Percentiles rank a stretch among this genome's conserved stretches.
phyloP scores from a whole-genome alignment of 2,888 invertebrate genomes.

The Sarcophaga carnaria region DNA sequence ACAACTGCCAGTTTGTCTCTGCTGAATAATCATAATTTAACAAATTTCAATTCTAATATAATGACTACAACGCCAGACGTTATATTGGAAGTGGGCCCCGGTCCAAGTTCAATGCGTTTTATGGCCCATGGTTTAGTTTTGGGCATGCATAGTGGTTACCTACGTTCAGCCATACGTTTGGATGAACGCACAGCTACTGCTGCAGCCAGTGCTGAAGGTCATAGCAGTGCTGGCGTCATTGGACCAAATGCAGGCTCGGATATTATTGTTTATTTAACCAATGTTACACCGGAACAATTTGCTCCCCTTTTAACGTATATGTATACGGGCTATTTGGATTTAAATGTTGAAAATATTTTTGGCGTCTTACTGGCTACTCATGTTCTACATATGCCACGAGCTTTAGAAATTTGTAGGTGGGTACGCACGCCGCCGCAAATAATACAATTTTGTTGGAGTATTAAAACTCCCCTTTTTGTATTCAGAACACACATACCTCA shows the following conservation, averaged over 20 bases:
- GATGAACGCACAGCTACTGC: conserved; percentile 74
- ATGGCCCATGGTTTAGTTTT: conserved; percentile 86
- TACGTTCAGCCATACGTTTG: conserved; percentile 85
- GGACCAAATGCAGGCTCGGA: conserved; percentile 65
- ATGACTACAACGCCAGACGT: conserved; percentile 84
- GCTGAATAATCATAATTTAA: conserved; percentile 34
- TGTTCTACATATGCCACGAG: conserved; percentile 88
- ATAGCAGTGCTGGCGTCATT: neutral
- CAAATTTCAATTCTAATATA: conserved; percentile 61
- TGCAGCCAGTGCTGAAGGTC: neutral
- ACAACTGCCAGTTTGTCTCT: conserved; percentile 43
- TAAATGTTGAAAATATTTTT: conserved; percentile 88
- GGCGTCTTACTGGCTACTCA: conserved; percentile 88
- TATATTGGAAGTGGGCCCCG: conserved; percentile 85
- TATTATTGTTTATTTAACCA: conserved; percentile 82
- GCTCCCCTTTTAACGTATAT: conserved; percentile 88
- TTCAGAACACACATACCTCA: too few relatives aligned
- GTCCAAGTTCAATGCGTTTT: conserved; percentile 85
- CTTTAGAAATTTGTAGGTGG: conserved; percentile 86
- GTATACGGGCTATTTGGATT: conserved; percentile 88
- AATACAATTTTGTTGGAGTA: neutral
- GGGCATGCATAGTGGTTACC: conserved; percentile 87
- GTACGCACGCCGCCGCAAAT: conserved; percentile 14
- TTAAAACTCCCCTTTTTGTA: too few relatives aligned
- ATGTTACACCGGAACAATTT: conserved; percentile 85